These are phyloP conservation scores for Proisotoma minuta DNA, from an alignment of 2,888 invertebrate species.

Conservation along the genomic window DNA sequence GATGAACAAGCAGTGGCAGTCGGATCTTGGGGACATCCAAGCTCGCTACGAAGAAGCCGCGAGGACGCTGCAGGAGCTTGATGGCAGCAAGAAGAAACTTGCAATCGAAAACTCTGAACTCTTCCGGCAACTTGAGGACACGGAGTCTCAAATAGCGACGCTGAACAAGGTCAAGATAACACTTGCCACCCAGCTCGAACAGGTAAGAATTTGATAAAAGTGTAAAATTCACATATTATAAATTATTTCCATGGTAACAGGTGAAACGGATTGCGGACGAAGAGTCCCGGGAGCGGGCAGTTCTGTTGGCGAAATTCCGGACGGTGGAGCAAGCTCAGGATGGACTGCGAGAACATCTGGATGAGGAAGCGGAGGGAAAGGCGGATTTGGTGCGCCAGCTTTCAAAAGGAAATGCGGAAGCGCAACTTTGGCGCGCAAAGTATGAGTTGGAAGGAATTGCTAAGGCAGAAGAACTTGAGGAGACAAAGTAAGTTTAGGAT, in stretches of 20 bases:
- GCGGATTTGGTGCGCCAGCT: conserved; percentile 97
- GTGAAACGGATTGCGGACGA: conserved; percentile 90
- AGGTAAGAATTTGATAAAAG: conserved; percentile 51
- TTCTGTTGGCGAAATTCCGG: conserved; percentile 94
- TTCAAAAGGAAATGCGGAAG: conserved; percentile 96
- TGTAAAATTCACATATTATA: background rate
- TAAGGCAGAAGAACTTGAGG: conserved; percentile 86
- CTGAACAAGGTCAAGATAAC: conserved; percentile 96
- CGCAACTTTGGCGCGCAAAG: conserved; percentile 96
- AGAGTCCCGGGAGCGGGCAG: conserved; percentile 87
- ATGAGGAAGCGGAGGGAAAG: conserved; percentile 98
- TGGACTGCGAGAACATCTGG: conserved; percentile 96
- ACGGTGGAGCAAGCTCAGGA: conserved; percentile 98
- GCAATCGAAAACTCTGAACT: conserved; percentile 96
- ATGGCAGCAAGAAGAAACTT: conserved; percentile 94
- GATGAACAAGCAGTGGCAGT: conserved; percentile 94
- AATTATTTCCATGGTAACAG: conserved; percentile 36
- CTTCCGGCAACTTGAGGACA: conserved; percentile 93
- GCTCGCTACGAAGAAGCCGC: conserved; percentile 94
- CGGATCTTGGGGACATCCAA: conserved; percentile 91
- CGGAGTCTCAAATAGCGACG: conserved; percentile 94
- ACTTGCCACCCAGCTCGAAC: conserved; percentile 91
- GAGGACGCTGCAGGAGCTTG: conserved; percentile 94
- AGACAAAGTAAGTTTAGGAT: conserved; percentile 64
- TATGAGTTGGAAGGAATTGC: conserved; percentile 97